Conservation (phyloP, 2,797 vertebrate genomes). For the Periparus ater region DNA sequence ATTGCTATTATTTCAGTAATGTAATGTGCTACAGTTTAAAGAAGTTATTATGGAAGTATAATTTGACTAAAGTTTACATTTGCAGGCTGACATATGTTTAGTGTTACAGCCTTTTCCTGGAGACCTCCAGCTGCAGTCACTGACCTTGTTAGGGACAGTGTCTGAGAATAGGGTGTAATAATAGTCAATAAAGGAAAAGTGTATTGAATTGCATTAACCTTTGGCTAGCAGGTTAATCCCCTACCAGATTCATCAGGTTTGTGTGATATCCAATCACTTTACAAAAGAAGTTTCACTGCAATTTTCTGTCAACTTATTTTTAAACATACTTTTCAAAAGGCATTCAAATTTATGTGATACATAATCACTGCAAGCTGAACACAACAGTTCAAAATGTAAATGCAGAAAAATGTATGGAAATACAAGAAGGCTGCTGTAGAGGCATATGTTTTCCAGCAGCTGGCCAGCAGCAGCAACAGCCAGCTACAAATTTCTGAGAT, state of each 20-base stretch:
- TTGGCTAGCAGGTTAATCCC: neutral
- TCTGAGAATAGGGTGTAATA: neutral
- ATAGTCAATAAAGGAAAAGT: neutral
- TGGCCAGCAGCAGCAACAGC: neutral
- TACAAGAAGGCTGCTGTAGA: neutral
- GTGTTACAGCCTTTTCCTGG: neutral
- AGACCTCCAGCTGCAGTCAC: neutral
- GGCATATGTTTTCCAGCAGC: neutral
- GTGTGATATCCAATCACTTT: neutral
- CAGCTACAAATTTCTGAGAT: neutral
- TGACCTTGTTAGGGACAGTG: conserved; percentile 20
- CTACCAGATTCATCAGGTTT: neutral
- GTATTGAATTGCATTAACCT: neutral
- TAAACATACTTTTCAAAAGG: neutral
- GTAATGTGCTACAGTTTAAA: conserved; percentile 16
- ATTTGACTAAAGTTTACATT: conserved; percentile 27
- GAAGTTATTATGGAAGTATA: conserved; percentile 35
- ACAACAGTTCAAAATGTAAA: neutral
- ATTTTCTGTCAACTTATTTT: conserved; percentile 20
- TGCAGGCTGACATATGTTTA: neutral
- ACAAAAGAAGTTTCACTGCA: neutral
- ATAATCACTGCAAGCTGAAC: neutral
- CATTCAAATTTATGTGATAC: neutral
- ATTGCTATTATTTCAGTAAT: conserved; percentile 35
- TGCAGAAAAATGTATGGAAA: neutral